Percentiles rank a stretch among this genome's conserved stretches.
phyloP scores from a whole-genome alignment of 2,888 invertebrate species.

The Ophion obscuratus region DNA sequence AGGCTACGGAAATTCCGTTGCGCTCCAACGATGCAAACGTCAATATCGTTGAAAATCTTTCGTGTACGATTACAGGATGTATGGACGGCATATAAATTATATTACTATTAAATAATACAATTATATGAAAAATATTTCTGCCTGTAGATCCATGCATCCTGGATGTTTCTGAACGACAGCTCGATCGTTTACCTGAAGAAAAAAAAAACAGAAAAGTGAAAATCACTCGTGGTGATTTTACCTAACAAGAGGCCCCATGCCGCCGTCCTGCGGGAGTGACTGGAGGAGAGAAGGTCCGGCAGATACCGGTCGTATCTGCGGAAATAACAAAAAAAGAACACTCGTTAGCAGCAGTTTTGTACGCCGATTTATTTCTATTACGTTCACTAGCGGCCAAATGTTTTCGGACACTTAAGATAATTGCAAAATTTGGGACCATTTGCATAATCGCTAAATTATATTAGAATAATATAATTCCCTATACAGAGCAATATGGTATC shows the following conservation, averaged over 20 bases:
- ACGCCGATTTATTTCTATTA: background rate
- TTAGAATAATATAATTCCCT: too few relatives aligned
- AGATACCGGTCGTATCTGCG: slow-evolving; percentile 86
- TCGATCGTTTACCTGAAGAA: background rate
- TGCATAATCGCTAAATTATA: too few relatives aligned
- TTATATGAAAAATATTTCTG: background rate
- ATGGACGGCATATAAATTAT: background rate
- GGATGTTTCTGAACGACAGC: background rate
- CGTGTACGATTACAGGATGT: background rate
- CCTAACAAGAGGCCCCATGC: slow-evolving; percentile 86
- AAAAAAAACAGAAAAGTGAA: background rate
- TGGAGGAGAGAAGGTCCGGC: slow-evolving; percentile 86
- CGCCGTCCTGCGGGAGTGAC: slow-evolving; percentile 85
- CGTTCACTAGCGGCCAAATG: background rate
- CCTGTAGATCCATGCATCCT: background rate
- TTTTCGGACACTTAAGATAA: too few relatives aligned
- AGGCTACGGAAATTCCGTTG: too few relatives aligned
- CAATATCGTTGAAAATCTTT: background rate
- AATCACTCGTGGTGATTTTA: slow-evolving; percentile 74
- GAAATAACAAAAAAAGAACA: slow-evolving; percentile 55
- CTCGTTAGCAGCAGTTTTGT: background rate
- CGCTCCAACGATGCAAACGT: too few relatives aligned
- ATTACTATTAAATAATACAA: background rate
- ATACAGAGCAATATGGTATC: too few relatives aligned
- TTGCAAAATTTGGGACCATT: too few relatives aligned